Percentiles rank a stretch among this genome's conserved stretches.
Evolutionary conservation across 1,140 invertebrate genomes (phyloP).

Genomic region (Campoletis sonorensis): DNA sequence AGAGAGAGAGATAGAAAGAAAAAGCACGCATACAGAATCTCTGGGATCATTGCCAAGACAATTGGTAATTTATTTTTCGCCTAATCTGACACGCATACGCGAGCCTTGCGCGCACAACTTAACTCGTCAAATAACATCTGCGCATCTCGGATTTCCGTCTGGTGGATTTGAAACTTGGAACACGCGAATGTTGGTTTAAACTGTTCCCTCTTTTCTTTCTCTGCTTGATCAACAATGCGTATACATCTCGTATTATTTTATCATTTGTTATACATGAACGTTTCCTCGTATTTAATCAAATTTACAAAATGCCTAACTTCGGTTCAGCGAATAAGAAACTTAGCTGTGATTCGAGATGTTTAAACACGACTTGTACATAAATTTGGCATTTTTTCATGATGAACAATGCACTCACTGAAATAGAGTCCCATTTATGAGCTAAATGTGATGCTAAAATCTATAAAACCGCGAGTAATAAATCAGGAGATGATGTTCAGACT

Average conservation of each 20-base stretch:
- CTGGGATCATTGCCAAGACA: constrained; percentile 63
- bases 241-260: not conserved
- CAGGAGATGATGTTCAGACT: not conserved
- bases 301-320: too few relatives aligned
- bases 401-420: too few relatives aligned
- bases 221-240: not conserved
- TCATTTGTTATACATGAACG: too few relatives aligned
- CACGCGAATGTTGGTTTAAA: not conserved
- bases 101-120: constrained; percentile 24
- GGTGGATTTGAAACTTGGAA: not conserved
- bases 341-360: too few relatives aligned
- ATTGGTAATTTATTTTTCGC: constrained; percentile 64
- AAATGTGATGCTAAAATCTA: too few relatives aligned
- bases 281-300: too few relatives aligned
- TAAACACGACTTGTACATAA: too few relatives aligned
- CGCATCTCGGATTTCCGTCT: constrained; percentile 23
- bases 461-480: too few relatives aligned
- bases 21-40: constrained; percentile 44
- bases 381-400: too few relatives aligned
- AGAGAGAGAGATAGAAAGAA: not conserved
- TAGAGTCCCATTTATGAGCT: too few relatives aligned
- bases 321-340: too few relatives aligned
- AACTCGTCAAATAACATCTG: constrained; percentile 41
- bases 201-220: not conserved
- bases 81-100: constrained; percentile 49